Evolutionary conservation across 2,113 vertebrate genomes (phyloP).

Genomic region (Panurus biarmicus): DNA sequence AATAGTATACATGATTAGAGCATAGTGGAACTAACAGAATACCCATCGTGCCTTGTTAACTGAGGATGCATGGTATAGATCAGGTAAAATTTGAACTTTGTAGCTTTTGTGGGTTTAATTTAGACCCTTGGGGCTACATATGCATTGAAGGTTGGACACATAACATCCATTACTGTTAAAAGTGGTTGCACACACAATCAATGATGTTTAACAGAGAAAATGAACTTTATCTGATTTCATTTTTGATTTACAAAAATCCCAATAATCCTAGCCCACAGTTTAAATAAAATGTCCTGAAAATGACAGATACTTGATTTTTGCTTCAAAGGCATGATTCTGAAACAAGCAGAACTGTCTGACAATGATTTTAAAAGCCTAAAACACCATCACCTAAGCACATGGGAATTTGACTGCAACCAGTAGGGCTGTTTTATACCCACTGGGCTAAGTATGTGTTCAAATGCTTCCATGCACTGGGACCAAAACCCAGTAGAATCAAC

Average conservation of each 20-base stretch:
- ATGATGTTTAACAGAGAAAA: background rate
- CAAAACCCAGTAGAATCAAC: background rate
- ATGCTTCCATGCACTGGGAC: background rate
- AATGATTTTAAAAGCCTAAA: background rate
- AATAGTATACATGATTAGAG: background rate
- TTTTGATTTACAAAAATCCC: background rate
- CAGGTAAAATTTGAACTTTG: background rate
- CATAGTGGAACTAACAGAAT: background rate
- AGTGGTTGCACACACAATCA: background rate
- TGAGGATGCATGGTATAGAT: background rate
- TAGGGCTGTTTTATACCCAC: background rate
- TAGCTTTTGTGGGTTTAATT: slow-evolving; percentile 10
- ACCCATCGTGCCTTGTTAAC: slow-evolving; percentile 20
- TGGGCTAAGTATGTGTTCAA: background rate
- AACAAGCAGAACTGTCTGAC: background rate
- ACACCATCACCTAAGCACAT: background rate
- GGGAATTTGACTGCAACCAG: background rate
- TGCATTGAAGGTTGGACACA: background rate
- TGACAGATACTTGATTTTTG: background rate
- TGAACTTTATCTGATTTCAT: background rate
- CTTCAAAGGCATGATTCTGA: background rate
- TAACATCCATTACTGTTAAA: background rate
- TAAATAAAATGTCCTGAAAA: background rate
- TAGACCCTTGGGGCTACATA: background rate
- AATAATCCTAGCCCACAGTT: background rate